Evolutionary conservation across 2,113 vertebrate genomes (phyloP).

Genomic region (Gnathonemus echidnorhynchus): DNA sequence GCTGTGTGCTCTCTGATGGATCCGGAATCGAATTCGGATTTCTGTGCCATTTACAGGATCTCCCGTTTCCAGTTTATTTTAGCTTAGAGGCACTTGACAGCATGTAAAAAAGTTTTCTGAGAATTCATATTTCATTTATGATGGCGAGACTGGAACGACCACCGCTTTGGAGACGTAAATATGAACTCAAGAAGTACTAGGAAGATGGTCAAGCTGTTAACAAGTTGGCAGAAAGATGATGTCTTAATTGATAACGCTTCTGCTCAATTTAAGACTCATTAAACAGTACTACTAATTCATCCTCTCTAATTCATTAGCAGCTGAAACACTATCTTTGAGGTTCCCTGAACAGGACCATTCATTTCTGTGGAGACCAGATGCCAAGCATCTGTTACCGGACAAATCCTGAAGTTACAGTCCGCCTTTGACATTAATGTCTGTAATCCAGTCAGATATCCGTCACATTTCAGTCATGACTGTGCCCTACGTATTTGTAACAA

Average conservation of each 20-base stretch:
- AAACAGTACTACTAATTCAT: background rate
- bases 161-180: conserved; percentile 4
- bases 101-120: conserved; percentile 8
- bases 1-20: background rate
- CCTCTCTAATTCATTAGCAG: background rate
- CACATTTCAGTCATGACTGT: background rate
- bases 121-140: conserved; percentile 16
- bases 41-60: background rate
- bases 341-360: background rate
- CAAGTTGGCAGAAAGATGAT: background rate
- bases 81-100: background rate
- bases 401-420: conserved; percentile 15
- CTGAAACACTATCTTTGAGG: background rate
- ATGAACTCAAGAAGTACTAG: background rate
- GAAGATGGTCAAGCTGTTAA: background rate
- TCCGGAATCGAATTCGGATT: background rate
- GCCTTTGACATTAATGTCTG: background rate
- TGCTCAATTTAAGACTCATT: background rate
- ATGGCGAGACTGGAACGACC: background rate
- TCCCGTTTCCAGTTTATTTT: background rate
- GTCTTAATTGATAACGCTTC: background rate
- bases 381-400: background rate
- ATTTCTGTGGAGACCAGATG: background rate
- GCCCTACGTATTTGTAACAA: background rate
- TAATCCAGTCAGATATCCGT: background rate